Percentiles rank a stretch among this genome's conserved stretches.
These are phyloP conservation scores for Matsumyia berberina DNA, from an alignment of 2,888 invertebrate genomes.

Conservation along the genomic window DNA sequence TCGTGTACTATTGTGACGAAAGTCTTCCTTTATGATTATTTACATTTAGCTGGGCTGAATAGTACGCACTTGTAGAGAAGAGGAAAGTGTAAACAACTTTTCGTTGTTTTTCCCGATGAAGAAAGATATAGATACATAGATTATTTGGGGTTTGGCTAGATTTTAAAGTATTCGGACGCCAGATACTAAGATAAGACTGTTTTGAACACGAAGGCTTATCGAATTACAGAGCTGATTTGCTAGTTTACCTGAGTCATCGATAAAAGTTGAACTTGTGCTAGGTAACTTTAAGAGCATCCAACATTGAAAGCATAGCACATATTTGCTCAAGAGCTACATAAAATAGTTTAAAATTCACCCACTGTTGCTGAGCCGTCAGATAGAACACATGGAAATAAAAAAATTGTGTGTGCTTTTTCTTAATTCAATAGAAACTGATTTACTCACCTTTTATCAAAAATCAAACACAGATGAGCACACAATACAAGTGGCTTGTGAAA, in stretches of 20 bases:
- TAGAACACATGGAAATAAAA: not conserved
- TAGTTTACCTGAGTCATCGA: not conserved
- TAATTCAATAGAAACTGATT: conserved; percentile 1
- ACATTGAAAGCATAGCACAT: not conserved
- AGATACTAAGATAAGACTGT: too few relatives aligned
- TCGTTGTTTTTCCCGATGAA: not conserved
- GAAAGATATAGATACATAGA: not conserved
- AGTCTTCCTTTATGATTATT: conserved; percentile 1
- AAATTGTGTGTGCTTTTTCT: not conserved
- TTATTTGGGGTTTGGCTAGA: not conserved
- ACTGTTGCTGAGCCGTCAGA: conserved; percentile 4
- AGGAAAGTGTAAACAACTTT: conserved; percentile 3
- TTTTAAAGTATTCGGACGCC: too few relatives aligned
- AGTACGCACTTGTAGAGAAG: conserved; percentile 18
- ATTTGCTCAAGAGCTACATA: not conserved
- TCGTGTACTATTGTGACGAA: not conserved
- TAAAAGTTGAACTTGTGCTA: not conserved
- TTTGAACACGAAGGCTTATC: not conserved
- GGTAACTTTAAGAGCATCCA: not conserved
- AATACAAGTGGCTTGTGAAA: conserved; percentile 1
- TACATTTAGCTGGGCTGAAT: not conserved
- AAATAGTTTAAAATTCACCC: not conserved
- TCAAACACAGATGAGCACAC: conserved; percentile 17
- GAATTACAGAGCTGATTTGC: not conserved
- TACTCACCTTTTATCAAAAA: conserved; percentile 30